Evolutionary conservation across 30 jellyfish, hydroid and myxozoan genomes (phyloP).

Genomic region (Mastigias papua): DNA sequence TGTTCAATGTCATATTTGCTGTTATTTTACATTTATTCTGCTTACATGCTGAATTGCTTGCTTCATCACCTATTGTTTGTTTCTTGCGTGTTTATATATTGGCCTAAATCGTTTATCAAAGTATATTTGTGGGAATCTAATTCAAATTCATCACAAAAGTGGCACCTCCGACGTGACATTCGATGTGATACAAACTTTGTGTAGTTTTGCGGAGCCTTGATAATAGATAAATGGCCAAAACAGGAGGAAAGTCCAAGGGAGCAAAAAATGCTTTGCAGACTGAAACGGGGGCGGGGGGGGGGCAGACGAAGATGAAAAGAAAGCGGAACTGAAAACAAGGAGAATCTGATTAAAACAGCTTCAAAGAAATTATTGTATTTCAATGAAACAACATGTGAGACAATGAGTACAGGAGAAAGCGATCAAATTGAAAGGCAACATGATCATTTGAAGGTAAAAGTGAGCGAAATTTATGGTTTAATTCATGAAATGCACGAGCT

Average conservation of each 20-base stretch:
- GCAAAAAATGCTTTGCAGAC: too few relatives aligned
- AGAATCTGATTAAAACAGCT: slow-evolving; percentile 31
- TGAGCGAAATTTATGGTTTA: slow-evolving; percentile 18
- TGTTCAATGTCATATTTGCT: too few relatives aligned
- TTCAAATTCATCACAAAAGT: background rate
- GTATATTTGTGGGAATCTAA: background rate
- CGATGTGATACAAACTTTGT: too few relatives aligned
- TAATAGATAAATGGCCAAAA: slow-evolving; percentile 31
- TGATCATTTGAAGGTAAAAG: slow-evolving; percentile 45
- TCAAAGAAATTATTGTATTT: slow-evolving; percentile 42
- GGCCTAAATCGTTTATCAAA: too few relatives aligned
- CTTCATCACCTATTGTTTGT: too few relatives aligned
- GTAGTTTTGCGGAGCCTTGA: slow-evolving; percentile 28
- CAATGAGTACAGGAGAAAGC: background rate
- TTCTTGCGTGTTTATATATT: too few relatives aligned
- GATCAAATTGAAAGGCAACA: slow-evolving; percentile 12
- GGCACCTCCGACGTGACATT: slow-evolving; percentile 85
- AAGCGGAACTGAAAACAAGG: background rate
- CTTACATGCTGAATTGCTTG: too few relatives aligned
- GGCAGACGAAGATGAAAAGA: slow-evolving; percentile 13
- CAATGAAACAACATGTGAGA: slow-evolving; percentile 29
- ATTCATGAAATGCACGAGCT: too few relatives aligned
- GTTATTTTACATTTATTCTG: too few relatives aligned
- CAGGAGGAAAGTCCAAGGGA: slow-evolving; percentile 60
- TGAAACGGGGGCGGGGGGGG: too few relatives aligned